These are phyloP conservation scores for Lucinisca nassula DNA, from an alignment of 2,888 invertebrate genomes.

Conservation along the genomic window DNA sequence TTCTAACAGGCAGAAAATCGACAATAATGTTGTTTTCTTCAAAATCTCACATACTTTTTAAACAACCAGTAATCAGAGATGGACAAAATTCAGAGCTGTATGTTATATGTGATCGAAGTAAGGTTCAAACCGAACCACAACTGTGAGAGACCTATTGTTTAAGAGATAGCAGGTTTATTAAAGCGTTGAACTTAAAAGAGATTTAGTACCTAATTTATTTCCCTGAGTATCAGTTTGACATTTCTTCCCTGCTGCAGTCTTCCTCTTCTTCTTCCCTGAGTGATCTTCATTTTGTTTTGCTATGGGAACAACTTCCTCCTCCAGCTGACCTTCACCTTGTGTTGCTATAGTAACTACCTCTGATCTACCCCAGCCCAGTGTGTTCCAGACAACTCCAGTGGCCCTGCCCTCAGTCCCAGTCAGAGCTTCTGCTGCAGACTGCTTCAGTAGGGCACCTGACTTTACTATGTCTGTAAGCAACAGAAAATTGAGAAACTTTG, in stretches of 20 bases:
- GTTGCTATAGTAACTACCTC: slow-evolving; percentile 75
- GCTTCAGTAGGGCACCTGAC: not conserved
- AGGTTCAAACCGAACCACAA: too few species aligned
- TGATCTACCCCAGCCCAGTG: slow-evolving; percentile 78
- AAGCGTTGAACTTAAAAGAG: too few species aligned
- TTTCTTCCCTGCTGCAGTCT: slow-evolving; percentile 1
- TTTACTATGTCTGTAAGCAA: slow-evolving; percentile 15
- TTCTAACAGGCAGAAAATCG: too few species aligned
- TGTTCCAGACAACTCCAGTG: slow-evolving; percentile 73
- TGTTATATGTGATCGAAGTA: too few species aligned
- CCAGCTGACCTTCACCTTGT: not conserved
- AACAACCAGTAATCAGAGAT: too few species aligned
- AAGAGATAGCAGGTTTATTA: too few species aligned
- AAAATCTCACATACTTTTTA: too few species aligned
- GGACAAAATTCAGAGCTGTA: too few species aligned
- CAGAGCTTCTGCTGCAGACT: not conserved
- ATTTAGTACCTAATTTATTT: slow-evolving; percentile 76
- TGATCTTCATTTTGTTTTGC: slow-evolving; percentile 14
- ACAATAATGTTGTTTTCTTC: too few species aligned
- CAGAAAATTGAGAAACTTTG: too few species aligned
- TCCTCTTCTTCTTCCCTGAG: slow-evolving; percentile 63
- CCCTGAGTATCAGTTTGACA: slow-evolving; percentile 75
- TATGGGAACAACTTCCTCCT: slow-evolving; percentile 79
- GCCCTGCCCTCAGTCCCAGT: not conserved
- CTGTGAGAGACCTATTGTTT: too few species aligned